Conservation (phyloP, 2,113 vertebrate species). For the Sebastes schlegelii region DNA sequence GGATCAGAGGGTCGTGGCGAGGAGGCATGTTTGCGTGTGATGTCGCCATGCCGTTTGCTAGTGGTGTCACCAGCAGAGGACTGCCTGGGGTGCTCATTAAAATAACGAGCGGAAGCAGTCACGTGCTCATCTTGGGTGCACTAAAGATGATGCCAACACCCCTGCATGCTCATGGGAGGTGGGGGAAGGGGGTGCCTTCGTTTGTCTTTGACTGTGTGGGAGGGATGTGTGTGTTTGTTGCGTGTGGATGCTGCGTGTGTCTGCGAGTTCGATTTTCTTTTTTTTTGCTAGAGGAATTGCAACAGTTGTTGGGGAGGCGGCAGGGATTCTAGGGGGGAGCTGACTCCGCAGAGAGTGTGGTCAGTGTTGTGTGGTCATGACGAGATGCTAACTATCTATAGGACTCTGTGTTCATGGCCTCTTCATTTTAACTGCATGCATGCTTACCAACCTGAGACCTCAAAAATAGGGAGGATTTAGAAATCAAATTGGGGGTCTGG, state of each 20-base stretch:
- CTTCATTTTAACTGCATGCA: not conserved
- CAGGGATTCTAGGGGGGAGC: constrained; percentile 60
- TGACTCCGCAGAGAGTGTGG: constrained; percentile 60
- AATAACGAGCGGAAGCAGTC: constrained; percentile 82
- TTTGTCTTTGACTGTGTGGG: constrained; percentile 76
- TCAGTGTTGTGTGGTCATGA: constrained; percentile 58
- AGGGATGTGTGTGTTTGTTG: constrained; percentile 66
- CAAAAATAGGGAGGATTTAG: too few species aligned
- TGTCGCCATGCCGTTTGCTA: constrained; percentile 74
- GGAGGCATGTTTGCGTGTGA: constrained; percentile 80
- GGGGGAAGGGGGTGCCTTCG: constrained; percentile 72
- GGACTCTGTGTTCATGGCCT: constrained; percentile 29
- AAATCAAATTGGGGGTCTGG: too few species aligned
- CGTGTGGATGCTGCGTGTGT: constrained; percentile 41
- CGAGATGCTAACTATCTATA: constrained; percentile 64
- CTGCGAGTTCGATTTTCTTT: constrained; percentile 19
- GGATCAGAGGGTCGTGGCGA: constrained; percentile 80
- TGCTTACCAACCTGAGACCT: too few species aligned
- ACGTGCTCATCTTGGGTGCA: constrained; percentile 74
- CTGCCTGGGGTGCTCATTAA: constrained; percentile 85
- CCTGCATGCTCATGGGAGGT: constrained; percentile 78
- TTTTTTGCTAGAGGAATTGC: constrained; percentile 64
- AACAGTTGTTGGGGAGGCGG: constrained; percentile 84
- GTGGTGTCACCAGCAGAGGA: constrained; percentile 80
- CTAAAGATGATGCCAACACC: constrained; percentile 80